Evolutionary conservation across 2,113 vertebrate species (phyloP), one percentile per base, ranked within the genome.

Genomic region (Bubalus kerabau): DNA sequence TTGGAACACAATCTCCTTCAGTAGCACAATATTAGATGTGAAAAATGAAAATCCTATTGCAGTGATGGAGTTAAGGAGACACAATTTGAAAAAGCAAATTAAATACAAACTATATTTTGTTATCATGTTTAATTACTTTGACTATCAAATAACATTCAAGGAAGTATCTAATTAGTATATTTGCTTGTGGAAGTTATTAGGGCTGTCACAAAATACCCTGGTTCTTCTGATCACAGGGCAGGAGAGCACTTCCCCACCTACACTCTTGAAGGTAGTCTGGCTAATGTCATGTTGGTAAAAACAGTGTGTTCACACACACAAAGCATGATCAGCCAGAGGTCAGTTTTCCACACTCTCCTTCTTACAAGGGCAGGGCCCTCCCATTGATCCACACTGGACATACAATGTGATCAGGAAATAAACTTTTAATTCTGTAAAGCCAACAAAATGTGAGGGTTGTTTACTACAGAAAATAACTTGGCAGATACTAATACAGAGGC

Each of bases 231-330:
- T 16, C 36, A 76, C 7, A 87, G 1, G 2, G 11, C 32, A 62
- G 21, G 90, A 26, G 23, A 56, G 24, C 26, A 14, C 57, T 67
- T 89, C 32, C 62, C 85, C 48, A 36, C 6, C 8, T 19, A 4
- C 4, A 2, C 28, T 84, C 50, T 30, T 23, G 19, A 84, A 67
- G 48, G 64, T 71, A 32, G 12, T 23, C 43, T 48, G 24, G 56
- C 36, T 21, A 16, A 13, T 14, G 46, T 50, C 64, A 54, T 5
- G 2, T 24, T 21, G 57, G 9, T n/a, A 50, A 60, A 82, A n/a
- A 40, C 5, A 48, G 30, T 4, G 3, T 46, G 12, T 15, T 1
- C 23, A 32, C 10, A 7, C 32, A 0, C 1, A 10, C 4, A 13
- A 87, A 84, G 62, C 30, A 36, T 15, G 7, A 23, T 30, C 17